A percentile compares a stretch with the other conserved stretches of the same genome.
Evolutionary conservation across 2,797 vertebrate species (phyloP).

Genomic region (Pangasius larnaudii): DNA sequence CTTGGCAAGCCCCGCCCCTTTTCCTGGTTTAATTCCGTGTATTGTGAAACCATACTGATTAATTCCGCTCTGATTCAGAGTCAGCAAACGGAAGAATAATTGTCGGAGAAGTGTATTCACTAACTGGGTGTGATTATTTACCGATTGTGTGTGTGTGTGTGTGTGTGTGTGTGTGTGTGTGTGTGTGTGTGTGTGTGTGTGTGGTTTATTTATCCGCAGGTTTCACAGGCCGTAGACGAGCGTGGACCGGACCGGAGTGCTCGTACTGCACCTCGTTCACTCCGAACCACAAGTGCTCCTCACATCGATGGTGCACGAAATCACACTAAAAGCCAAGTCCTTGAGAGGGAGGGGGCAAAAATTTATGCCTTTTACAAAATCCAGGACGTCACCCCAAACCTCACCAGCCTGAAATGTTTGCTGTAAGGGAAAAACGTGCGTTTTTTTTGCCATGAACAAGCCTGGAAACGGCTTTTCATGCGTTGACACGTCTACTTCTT

Average conservation of each 20-base stretch:
- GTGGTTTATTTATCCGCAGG: slow-evolving; percentile 69
- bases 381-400: slow-evolving; percentile 63
- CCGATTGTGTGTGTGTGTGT: no score
- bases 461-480: not conserved
- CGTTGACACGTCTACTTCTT: not conserved
- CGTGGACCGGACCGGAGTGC: slow-evolving; percentile 81
- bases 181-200: no score
- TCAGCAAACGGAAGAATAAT: no score
- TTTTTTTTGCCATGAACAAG: not conserved
- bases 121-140: not conserved
- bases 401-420: slow-evolving; percentile 63
- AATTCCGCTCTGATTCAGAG: not conserved
- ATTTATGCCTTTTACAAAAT: slow-evolving; percentile 85
- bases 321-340: slow-evolving; percentile 84
- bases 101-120: not conserved
- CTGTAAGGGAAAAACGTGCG: not conserved
- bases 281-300: slow-evolving; percentile 93
- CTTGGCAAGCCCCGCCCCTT: not conserved
- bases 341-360: slow-evolving; percentile 61
- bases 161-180: no score
- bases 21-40: not conserved
- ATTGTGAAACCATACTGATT: not conserved
- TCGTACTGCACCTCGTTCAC: slow-evolving; percentile 65
- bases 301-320: slow-evolving; percentile 84
- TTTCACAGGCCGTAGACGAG: slow-evolving; percentile 96